Evolutionary conservation across 2,888 invertebrate species (phyloP).

Genomic region (Dryocosmus kuriphilus): DNA sequence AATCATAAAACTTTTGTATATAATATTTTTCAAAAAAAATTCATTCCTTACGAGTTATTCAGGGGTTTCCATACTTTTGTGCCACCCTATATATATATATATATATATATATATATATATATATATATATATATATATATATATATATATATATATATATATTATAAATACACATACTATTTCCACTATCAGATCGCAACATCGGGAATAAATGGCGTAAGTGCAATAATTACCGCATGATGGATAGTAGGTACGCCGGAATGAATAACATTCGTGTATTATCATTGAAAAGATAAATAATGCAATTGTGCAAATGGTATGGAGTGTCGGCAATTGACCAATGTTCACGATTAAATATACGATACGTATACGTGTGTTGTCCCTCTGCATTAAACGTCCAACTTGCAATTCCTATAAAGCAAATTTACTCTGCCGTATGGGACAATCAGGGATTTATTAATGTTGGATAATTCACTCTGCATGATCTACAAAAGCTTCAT

Average conservation of each 20-base stretch:
- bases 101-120: no score
- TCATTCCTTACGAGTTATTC: no score
- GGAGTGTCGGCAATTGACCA: constrained; percentile 17
- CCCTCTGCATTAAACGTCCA: constrained; percentile 25
- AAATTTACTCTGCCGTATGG: constrained; percentile 6
- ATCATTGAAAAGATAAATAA: constrained; percentile 38
- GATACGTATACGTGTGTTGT: background rate
- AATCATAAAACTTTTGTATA: no score
- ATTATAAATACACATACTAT: no score
- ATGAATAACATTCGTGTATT: constrained; percentile 21
- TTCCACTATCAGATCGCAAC: constrained; percentile 10
- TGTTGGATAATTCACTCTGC: constrained; percentile 20
- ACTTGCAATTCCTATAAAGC: constrained; percentile 31
- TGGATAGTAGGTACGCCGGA: background rate
- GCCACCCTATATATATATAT: no score
- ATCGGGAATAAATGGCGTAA: constrained; percentile 19
- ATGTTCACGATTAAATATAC: constrained; percentile 24
- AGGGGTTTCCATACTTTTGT: no score
- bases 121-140: no score
- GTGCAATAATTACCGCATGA: constrained; percentile 32
- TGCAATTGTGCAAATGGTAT: constrained; percentile 18
- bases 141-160: background rate
- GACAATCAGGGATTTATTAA: constrained; percentile 16
- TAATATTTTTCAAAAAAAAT: no score
- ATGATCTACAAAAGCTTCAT: constrained; percentile 11